These are phyloP conservation scores for Pectinophora gossypiella DNA, from an alignment of 1,140 invertebrate species.

Conservation along the genomic window DNA sequence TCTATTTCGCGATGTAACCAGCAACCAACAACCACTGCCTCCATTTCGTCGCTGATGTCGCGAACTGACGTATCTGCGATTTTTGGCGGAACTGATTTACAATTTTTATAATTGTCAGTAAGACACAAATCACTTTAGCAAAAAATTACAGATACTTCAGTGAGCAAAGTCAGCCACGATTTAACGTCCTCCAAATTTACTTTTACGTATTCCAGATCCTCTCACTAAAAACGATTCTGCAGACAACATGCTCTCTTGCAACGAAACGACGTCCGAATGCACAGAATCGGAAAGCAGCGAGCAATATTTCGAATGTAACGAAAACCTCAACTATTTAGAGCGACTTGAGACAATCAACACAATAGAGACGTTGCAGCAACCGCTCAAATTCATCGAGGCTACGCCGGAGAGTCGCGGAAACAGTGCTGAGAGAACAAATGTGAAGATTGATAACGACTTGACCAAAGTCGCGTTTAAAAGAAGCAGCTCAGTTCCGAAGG, in stretches of 20 bases:
- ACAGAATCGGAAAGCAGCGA: slow-evolving; percentile 74
- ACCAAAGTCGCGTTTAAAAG: slow-evolving; percentile 68
- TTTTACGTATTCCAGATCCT: slow-evolving; percentile 56
- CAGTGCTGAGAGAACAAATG: slow-evolving; percentile 33
- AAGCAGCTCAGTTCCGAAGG: slow-evolving; percentile 64
- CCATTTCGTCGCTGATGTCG: no score
- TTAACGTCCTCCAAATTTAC: no score
- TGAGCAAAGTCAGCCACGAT: no score
- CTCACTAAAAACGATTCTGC: slow-evolving; percentile 71
- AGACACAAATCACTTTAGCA: no score
- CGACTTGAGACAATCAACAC: slow-evolving; percentile 42
- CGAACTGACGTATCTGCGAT: no score
- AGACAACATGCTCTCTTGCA: slow-evolving; percentile 70
- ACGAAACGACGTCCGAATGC: slow-evolving; percentile 72
- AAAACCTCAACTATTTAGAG: slow-evolving; percentile 51
- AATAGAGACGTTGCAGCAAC: slow-evolving; percentile 41
- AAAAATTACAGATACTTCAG: no score
- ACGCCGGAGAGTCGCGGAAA: slow-evolving; percentile 31
- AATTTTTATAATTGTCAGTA: no score
- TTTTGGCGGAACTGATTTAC: no score
- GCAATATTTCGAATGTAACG: slow-evolving; percentile 70
- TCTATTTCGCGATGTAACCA: no score
- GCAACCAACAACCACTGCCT: no score
- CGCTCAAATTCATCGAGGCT: slow-evolving; percentile 40
- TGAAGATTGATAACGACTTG: slow-evolving; percentile 61